Evolutionary conservation across 2,113 vertebrate species (phyloP).

Genomic region (Uria lomvia): DNA sequence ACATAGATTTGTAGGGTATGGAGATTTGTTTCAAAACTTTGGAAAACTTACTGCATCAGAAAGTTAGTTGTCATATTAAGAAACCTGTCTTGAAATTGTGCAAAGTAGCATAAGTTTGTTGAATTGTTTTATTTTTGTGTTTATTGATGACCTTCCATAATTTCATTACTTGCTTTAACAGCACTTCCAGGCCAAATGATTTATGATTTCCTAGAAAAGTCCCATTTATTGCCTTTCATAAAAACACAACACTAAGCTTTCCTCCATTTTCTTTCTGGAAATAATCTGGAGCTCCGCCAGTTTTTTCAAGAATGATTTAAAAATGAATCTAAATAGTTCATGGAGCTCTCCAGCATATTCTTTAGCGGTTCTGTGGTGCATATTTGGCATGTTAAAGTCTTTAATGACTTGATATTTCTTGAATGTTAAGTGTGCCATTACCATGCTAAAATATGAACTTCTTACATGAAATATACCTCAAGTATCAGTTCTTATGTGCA

Average conservation of each 20-base stretch:
- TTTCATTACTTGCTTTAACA: not conserved
- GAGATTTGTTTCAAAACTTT: not conserved
- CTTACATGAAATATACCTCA: not conserved
- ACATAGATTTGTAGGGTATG: not conserved
- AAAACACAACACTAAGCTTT: not conserved
- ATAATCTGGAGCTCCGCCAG: not conserved
- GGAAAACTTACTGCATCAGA: not conserved
- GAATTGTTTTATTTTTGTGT: not conserved
- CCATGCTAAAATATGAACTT: not conserved
- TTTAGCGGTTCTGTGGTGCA: not conserved
- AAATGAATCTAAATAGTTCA: not conserved
- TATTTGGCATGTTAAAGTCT: not conserved
- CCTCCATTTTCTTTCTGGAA: not conserved
- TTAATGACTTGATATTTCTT: not conserved
- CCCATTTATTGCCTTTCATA: not conserved
- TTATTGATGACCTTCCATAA: not conserved
- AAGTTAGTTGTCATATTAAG: not conserved
- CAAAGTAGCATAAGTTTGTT: not conserved
- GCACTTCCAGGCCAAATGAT: not conserved
- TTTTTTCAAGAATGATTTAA: not conserved
- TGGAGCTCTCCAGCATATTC: not conserved
- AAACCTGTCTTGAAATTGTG: not conserved
- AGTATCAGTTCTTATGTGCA: not conserved
- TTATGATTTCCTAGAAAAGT: not conserved
- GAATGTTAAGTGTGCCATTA: not conserved